Base-by-base conservation (phyloP, 2,797 vertebrate species). In the Chaetophractus vellerosus region DNA sequence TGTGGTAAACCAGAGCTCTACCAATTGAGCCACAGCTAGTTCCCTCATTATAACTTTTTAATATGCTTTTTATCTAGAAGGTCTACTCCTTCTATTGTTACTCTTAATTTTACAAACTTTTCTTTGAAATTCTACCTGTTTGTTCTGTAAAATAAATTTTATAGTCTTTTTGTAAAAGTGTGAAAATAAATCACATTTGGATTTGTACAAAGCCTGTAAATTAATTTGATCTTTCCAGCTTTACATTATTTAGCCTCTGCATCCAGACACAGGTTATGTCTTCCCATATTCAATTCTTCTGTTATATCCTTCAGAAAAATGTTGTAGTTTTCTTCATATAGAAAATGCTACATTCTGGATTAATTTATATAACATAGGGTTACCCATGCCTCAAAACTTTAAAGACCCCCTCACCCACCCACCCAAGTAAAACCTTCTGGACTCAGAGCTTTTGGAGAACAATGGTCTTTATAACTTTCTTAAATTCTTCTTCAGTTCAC, bases 111-210 rank as follows among this genome's bases (percentile, higher is more conserved):
- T 82, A 57, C 11, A 88, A 80, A 80, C n/a, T 24, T 81, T 74
- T 36, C 24, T n/a, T 82, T 75, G 76, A 93, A 88, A 63, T 75
- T 87, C 33, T 38, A 66, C 24, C 33, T 82, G 59, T 57, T 68
- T 61, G n/a, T 66, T 72, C 50, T 91, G 74, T 48, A 31, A 72
- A 72, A 78, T 83, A 23, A 95, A 69, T 88, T 79, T 72, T 88
- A 84, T 91, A 38, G 78, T 57, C 21, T 69, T 89, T 79, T 59
- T 5, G 45, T 33, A 14, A 57, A 87, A n/a, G 26, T 78, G 41
- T 92, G 64, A 45, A 33, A 71, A 38, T 23, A 16, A 80, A 6
- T 55, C 52, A 38, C 18, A 55, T 78, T 38, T 48, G 64, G 21
- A 79, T 89, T 79, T 79, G 48, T 50, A 66, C 31, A 50, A 64